phyloP scores from a whole-genome alignment of 2,113 vertebrate species.

The Atherinomorus stipes region DNA sequence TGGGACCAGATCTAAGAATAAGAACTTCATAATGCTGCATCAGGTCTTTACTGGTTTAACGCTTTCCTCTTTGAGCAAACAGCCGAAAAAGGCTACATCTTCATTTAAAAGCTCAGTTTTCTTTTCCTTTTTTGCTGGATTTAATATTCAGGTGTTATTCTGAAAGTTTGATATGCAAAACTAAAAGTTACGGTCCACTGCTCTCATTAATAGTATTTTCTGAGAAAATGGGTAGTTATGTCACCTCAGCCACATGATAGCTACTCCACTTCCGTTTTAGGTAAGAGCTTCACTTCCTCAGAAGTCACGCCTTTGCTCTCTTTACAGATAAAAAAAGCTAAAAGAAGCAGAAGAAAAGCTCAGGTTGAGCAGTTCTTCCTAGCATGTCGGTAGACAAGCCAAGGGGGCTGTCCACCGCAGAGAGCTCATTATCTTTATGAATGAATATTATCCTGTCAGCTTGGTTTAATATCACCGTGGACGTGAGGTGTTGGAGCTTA shows the following conservation, averaged over 20 bases:
- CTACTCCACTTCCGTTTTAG: constrained; percentile 1
- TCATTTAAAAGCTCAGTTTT: neutral
- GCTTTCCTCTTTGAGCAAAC: neutral
- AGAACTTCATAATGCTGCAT: neutral
- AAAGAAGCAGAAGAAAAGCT: neutral
- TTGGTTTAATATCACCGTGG: constrained; percentile 14
- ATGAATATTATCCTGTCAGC: constrained; percentile 47
- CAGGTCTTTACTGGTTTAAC: neutral
- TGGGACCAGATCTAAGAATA: neutral
- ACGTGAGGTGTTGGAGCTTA: constrained; percentile 34
- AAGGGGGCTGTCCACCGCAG: constrained; percentile 10
- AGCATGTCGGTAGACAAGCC: neutral
- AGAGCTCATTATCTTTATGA: constrained; percentile 38
- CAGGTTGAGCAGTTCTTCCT: neutral
- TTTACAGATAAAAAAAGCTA: neutral
- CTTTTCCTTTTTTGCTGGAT: neutral
- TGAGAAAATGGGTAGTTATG: neutral
- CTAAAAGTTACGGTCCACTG: neutral
- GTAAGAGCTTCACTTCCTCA: constrained; percentile 44
- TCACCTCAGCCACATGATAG: constrained; percentile 1
- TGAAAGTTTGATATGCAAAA: neutral
- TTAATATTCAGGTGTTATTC: rapidly evolving
- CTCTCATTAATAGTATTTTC: neutral
- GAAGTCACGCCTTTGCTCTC: neutral
- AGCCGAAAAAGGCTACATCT: neutral